phyloP scores from a whole-genome alignment of 2,113 vertebrate genomes.

The Pterophyllum scalare region DNA sequence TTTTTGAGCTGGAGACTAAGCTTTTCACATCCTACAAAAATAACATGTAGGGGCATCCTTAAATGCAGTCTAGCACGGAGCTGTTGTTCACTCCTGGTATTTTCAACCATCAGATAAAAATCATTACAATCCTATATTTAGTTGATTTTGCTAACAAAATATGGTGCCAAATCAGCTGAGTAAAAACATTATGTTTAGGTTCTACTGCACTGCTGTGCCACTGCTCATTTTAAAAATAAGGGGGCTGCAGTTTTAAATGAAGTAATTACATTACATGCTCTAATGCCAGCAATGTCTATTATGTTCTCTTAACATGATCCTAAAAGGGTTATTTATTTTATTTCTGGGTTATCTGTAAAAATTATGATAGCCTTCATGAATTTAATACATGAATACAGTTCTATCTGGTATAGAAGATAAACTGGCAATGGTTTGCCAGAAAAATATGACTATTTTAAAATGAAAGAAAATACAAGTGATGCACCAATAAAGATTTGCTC shows the following conservation, averaged over 20 bases:
- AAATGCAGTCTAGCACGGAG: constrained; percentile 15
- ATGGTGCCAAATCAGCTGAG: not conserved
- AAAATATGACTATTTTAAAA: not conserved
- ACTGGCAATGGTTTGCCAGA: not conserved
- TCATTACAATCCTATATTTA: not conserved
- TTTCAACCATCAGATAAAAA: constrained; percentile 9
- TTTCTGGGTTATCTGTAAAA: not conserved
- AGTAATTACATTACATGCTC: not conserved
- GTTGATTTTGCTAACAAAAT: not conserved
- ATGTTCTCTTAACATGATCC: not conserved
- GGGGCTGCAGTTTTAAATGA: not conserved
- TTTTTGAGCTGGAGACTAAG: not conserved
- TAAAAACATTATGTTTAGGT: not conserved
- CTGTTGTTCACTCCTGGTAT: constrained; percentile 1
- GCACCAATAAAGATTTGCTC: not conserved
- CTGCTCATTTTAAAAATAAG: not conserved
- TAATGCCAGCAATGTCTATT: not conserved
- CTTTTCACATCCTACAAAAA: not conserved
- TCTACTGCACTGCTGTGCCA: not conserved
- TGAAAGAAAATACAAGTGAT: not conserved
- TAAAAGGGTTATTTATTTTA: not conserved
- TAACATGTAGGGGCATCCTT: not conserved
- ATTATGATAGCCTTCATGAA: not conserved
- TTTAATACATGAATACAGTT: not conserved
- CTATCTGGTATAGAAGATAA: constrained; percentile 12